Percentiles rank a stretch among this genome's conserved stretches.
These are phyloP conservation scores for Eulithis prunata DNA, from an alignment of 2,888 invertebrate genomes.

Conservation along the genomic window DNA sequence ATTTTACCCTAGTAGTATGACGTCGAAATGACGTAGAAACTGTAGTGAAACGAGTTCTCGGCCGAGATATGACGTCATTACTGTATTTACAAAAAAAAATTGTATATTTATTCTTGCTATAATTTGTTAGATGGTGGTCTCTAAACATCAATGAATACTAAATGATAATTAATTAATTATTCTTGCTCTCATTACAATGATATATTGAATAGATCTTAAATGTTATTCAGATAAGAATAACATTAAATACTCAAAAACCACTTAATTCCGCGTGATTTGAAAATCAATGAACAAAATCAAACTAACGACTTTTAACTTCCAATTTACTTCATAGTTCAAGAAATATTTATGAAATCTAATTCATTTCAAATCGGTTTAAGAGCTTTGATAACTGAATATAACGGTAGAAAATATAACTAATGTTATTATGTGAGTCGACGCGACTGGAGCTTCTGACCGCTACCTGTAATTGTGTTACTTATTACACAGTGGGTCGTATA, in stretches of 20 bases:
- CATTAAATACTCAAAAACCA: background rate
- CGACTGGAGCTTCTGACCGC: conserved; percentile 14
- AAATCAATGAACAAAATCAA: conserved; percentile 1
- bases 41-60: no score
- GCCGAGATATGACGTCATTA: no score
- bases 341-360: conserved; percentile 8
- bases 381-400: conserved; percentile 26
- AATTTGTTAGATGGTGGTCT: no score
- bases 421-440: conserved; percentile 11
- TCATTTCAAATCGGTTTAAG: conserved; percentile 20
- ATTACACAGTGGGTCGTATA: background rate
- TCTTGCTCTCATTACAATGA: no score
- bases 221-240: no score
- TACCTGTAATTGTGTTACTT: conserved; percentile 27
- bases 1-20: no score
- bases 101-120: no score
- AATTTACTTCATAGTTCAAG: background rate
- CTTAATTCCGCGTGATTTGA: background rate
- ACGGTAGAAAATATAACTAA: conserved; percentile 24
- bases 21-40: no score
- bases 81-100: no score
- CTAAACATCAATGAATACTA: no score
- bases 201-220: no score
- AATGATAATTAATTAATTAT: no score
- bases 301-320: background rate